These are phyloP conservation scores for Phthorimaea operculella DNA, from an alignment of 1,140 invertebrate species.

Conservation along the genomic window DNA sequence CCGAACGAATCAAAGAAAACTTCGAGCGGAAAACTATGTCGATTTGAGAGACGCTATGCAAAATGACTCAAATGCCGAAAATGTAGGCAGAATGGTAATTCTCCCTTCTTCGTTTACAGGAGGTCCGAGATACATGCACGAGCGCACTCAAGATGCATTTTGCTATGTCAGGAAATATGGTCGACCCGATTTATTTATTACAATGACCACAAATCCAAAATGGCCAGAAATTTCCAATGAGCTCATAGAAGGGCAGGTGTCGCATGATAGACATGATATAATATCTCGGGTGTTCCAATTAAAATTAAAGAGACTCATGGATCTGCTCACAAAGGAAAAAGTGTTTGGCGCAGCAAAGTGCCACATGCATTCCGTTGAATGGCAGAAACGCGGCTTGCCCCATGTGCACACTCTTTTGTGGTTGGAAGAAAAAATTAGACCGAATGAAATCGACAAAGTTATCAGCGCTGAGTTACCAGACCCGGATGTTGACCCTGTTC, in stretches of 20 bases:
- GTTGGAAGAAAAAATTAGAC: conserved; percentile 41
- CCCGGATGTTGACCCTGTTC: conserved; percentile 36
- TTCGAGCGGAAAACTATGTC: conserved; percentile 23
- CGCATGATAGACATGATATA: conserved; percentile 43
- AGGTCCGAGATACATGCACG: conserved; percentile 50
- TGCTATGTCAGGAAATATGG: conserved; percentile 49
- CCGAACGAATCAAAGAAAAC: too few relatives aligned
- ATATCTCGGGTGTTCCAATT: conserved; percentile 59
- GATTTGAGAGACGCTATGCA: conserved; percentile 32
- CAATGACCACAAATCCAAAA: conserved; percentile 62
- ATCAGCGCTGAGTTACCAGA: conserved; percentile 69
- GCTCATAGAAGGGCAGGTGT: conserved; percentile 39
- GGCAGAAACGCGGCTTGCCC: conserved; percentile 18
- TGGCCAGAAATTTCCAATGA: conserved; percentile 52
- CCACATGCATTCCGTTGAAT: conserved; percentile 62
- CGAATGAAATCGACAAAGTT: conserved; percentile 53
- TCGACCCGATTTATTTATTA: conserved; percentile 56
- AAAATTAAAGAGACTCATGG: conserved; percentile 61
- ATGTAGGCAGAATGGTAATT: conserved; percentile 32
- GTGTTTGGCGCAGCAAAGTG: conserved; percentile 39
- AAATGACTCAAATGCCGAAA: conserved; percentile 25
- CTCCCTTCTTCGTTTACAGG: conserved; percentile 42
- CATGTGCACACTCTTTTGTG: conserved; percentile 53
- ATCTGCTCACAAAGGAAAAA: conserved; percentile 49
- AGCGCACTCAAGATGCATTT: conserved; percentile 56